A percentile compares a stretch with the other conserved stretches of the same genome.
phyloP scores from a whole-genome alignment of 2,888 invertebrate genomes.

The Piscicola geometra region DNA sequence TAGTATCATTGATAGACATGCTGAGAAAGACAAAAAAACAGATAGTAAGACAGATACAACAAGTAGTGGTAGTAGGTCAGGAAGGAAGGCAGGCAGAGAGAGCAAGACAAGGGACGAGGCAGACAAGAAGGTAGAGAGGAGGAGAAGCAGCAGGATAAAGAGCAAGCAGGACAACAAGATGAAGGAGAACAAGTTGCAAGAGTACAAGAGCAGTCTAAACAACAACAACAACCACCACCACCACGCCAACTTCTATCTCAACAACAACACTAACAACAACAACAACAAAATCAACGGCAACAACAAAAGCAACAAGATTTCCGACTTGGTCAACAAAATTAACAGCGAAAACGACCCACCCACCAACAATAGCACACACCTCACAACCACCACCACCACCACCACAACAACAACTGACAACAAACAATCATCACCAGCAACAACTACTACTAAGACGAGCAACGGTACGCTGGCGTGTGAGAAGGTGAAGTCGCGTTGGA shows the following conservation, averaged over 20 bases:
- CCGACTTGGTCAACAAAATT: not conserved
- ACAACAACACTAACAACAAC: constrained; percentile 6
- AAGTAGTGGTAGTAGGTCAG: not conserved
- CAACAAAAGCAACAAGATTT: constrained; percentile 2
- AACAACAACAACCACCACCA: too few species aligned
- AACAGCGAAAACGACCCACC: not conserved
- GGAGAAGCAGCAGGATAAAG: constrained; percentile 35
- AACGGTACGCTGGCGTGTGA: constrained; percentile 7
- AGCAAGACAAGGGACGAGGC: not conserved
- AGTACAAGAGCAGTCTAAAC: not conserved
- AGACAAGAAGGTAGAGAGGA: constrained; percentile 11
- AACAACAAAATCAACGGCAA: not conserved
- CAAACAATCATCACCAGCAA: not conserved
- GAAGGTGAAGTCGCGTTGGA: constrained; percentile 45
- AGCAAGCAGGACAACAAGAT: constrained; percentile 35
- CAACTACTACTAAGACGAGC: not conserved
- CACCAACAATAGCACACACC: not conserved
- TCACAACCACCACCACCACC: not conserved
- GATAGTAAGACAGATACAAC: not conserved
- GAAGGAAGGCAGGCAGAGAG: not conserved
- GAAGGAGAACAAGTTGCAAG: not conserved
- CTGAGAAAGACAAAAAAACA: not conserved
- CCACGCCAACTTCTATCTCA: not conserved
- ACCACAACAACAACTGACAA: not conserved
- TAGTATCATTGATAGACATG: not conserved